Evolutionary conservation across 2,888 invertebrate genomes (phyloP), one percentile per base, ranked within the genome.

Genomic region (Bombyx huttoni): DNA sequence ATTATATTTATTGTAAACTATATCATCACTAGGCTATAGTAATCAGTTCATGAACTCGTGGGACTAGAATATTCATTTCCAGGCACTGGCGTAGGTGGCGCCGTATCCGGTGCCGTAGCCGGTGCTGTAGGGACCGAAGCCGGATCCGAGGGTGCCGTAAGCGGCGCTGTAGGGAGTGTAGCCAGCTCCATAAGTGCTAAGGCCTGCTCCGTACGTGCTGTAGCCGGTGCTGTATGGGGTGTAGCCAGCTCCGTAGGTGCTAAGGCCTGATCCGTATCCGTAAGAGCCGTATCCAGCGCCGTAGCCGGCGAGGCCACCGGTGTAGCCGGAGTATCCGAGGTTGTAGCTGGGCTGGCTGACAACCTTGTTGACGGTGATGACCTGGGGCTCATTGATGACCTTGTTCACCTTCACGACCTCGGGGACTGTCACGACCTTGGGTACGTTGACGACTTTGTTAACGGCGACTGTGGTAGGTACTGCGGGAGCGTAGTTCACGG

Each of bases 321-420:
- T 48, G 62, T 58, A 58, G 46, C 53, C 52, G 52, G 56, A 52
- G 34, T 54, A 59, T 13, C 58, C 59, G 48, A 55, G 61, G 53
- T 55, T 55, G 60, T 58, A 56, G 50, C 69, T 63, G 48, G 78
- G 65, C 51, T 48, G 24, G 48, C 48, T 34, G 14, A 81, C 73
- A 49, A 77, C 68, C 57, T 68, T 64, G 62, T 80, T 81, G 52
- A 78, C 76, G 52, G 78, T 68, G 60, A 78, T 70, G 56, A 75
- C 75, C 62, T 73, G 70, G 13, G 73, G 76, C 54, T 73, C 73
- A 51, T 70, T 67, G 56, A 81, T 70, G 40, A 75, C 62, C 56
- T 74, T 78, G 56, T 66, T 73, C 12, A 75, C 73, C 46, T 62
- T 59, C 46, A 76, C 64, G 9, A 73, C 68, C 54, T 73, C 68